phyloP scores from a whole-genome alignment of 2,888 invertebrate species.

The Lochmaea crataegi region DNA sequence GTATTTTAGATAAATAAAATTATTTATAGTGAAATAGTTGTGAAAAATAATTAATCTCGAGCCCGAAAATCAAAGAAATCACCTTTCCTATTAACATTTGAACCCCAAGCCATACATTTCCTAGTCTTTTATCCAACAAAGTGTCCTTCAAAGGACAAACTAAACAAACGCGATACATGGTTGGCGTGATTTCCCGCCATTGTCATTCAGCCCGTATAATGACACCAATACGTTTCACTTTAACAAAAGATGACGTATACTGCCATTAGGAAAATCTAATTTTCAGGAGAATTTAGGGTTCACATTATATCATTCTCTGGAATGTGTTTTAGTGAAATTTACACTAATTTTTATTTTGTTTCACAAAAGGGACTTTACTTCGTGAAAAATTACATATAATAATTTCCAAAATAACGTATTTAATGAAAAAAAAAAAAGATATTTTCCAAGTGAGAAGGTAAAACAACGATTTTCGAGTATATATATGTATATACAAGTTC shows the following conservation, averaged over 20 bases:
- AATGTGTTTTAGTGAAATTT: constrained; percentile 56
- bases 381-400: no score
- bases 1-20: no score
- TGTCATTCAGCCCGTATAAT: constrained; percentile 54
- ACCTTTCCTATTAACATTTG: constrained; percentile 40
- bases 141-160: constrained; percentile 46
- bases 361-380: neutral
- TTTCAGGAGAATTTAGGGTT: constrained; percentile 54
- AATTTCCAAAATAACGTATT: neutral
- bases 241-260: constrained; percentile 61
- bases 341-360: constrained; percentile 53
- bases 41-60: neutral
- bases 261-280: constrained; percentile 59
- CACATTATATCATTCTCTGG: constrained; percentile 56
- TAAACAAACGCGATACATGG: constrained; percentile 46
- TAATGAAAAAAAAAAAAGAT: no score
- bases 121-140: constrained; percentile 41
- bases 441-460: no score
- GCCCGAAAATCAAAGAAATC: constrained; percentile 6
- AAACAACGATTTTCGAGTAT: neutral
- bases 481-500: constrained; percentile 23
- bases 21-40: no score
- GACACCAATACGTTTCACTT: constrained; percentile 59
- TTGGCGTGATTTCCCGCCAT: constrained; percentile 34
- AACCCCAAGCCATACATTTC: constrained; percentile 44